Percentiles rank a stretch among this genome's conserved stretches.
These are phyloP conservation scores for Eudasyphora cyanicolor DNA, from an alignment of 2,888 invertebrate species.

Conservation along the genomic window DNA sequence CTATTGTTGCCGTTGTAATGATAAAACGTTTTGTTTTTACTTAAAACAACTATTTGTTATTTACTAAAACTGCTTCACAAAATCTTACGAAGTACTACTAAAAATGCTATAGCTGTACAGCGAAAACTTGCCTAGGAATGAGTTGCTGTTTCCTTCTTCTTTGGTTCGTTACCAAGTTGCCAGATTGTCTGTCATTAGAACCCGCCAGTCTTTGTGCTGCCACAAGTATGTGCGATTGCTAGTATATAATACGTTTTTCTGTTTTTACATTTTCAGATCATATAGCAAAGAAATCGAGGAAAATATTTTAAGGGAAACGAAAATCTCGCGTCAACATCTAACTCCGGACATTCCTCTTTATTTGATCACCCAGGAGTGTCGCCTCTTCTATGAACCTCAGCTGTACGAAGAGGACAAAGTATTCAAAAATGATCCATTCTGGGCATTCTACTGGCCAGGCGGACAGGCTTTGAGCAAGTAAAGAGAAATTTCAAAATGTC, in stretches of 20 bases:
- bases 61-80: no score
- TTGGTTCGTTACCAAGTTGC: no score
- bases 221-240: no score
- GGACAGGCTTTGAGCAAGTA: constrained; percentile 86
- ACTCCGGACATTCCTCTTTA: constrained; percentile 85
- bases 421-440: constrained; percentile 83
- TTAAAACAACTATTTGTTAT: no score
- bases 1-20: no score
- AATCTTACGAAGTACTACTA: no score
- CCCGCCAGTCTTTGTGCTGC: no score
- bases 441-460: constrained; percentile 91
- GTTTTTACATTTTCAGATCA: constrained; percentile 25
- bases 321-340: constrained; percentile 81
- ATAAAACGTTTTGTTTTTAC: no score
- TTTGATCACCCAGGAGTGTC: constrained; percentile 84
- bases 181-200: no score
- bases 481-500: not conserved
- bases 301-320: constrained; percentile 63
- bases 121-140: no score
- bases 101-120: no score
- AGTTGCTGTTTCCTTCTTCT: no score
- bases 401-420: constrained; percentile 53
- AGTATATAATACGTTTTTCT: not conserved
- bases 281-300: constrained; percentile 33
- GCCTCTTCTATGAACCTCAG: constrained; percentile 75